Evolutionary conservation across 2,888 invertebrate genomes (phyloP), one percentile per base, ranked within the genome.

Genomic region (Pammene aurita): DNA sequence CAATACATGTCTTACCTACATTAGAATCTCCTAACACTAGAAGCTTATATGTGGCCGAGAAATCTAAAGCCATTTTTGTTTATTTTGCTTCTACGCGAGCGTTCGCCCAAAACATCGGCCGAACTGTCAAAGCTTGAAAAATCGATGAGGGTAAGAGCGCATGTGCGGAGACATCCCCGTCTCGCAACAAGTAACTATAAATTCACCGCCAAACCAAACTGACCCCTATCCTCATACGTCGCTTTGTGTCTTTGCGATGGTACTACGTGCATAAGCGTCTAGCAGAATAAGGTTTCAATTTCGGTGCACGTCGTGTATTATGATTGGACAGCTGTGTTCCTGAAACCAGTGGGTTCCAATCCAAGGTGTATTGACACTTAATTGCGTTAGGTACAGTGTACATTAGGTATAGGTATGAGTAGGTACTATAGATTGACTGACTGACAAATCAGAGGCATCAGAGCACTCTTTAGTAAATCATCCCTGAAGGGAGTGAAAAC

Each of bases 1-100:
- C 97, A 78, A 97, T 96, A 89, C 97, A 97, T 71, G 97, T 97
- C 93, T 97, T 97, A 16, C 97, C 97, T 73, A 97, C 97, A 93
- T 97, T 97, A 65, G 97, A 97, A 92, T 97, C 97, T 69, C 97
- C 97, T 82, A 97, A 93, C 80, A 97, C 96, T 81, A 97, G 93
- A 75, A 97, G 94, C 92, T 97, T 97, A 88, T 97, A 97, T 75
- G 97, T 97, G 76, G 96, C 96, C 81, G 96, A 96, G 90, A 96
- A 97, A 89, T 97, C 96, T 85, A 96, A 93, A 93, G 96, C 96
- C 96, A 96, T 96, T 88, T 86, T 87, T 89, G 89, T 90, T 89
- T 90, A 89, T 88, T 88, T 86, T 87, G 82, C 84, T 83, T 80
- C 80, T 84, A 83, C 84, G 85, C 86, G 85, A 86, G 83, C 82